Evolutionary conservation across 2,888 invertebrate genomes (phyloP).

Genomic region (Margaritifera margaritifera): DNA sequence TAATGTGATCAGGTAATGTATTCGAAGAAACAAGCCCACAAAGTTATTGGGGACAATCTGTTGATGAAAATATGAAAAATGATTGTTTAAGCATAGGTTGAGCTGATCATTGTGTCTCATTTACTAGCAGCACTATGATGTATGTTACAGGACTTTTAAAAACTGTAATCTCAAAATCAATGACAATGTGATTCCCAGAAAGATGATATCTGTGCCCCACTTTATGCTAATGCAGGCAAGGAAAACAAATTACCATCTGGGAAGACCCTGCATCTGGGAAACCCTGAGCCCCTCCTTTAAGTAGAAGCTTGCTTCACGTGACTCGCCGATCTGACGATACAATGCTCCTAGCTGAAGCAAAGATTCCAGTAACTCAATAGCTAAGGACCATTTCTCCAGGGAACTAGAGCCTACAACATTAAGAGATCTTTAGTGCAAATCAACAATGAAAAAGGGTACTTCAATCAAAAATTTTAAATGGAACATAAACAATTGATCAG

Average conservation of each 20-base stretch:
- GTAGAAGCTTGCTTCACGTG: conserved; percentile 44
- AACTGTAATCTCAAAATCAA: no score
- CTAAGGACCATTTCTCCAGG: conserved; percentile 41
- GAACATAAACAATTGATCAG: no score
- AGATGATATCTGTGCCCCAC: background rate
- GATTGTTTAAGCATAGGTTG: no score
- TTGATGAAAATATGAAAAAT: no score
- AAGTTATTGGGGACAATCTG: no score
- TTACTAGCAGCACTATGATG: background rate
- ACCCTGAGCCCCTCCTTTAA: conserved; percentile 47
- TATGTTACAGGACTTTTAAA: background rate
- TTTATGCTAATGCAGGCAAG: background rate
- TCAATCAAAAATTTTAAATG: no score
- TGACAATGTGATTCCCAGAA: background rate
- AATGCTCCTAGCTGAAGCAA: conserved; percentile 44
- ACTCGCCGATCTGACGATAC: conserved; percentile 47
- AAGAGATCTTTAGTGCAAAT: background rate
- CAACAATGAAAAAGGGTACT: no score
- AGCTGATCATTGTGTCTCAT: no score
- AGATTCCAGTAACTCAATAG: conserved; percentile 47
- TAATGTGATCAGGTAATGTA: no score
- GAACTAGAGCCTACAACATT: conserved; percentile 18
- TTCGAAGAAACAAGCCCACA: no score
- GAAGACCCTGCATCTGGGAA: conserved; percentile 43
- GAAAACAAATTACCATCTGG: conserved; percentile 41